Conservation (phyloP, 1,140 invertebrate genomes). For the Coboldia fuscipes region DNA sequence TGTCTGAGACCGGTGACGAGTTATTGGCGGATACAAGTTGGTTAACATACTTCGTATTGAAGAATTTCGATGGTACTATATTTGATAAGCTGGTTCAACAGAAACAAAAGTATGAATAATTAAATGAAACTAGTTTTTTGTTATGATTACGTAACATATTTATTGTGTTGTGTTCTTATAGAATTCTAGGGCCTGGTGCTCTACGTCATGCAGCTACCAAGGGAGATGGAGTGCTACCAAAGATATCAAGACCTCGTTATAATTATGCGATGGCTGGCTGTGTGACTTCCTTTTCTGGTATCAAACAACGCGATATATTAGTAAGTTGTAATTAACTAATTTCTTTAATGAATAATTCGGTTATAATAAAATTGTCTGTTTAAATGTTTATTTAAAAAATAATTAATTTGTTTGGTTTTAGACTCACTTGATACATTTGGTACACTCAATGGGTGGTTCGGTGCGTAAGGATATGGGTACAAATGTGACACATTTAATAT, state of each 20-base stretch:
- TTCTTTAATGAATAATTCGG: background rate
- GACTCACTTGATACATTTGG: conserved; percentile 61
- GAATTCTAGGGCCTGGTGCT: conserved; percentile 53
- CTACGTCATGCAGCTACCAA: conserved; percentile 48
- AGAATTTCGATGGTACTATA: conserved; percentile 40
- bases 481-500: conserved; percentile 83
- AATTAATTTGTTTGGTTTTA: conserved; percentile 20
- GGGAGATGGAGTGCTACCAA: conserved; percentile 40
- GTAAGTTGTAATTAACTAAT: conserved; percentile 26
- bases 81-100: conserved; percentile 40
- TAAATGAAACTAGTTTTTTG: background rate
- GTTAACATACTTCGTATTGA: conserved; percentile 47
- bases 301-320: conserved; percentile 68
- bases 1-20: conserved; percentile 34
- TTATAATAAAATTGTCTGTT: conserved; percentile 3
- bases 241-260: conserved; percentile 60
- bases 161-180: conserved; percentile 12
- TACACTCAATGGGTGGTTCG: conserved; percentile 88
- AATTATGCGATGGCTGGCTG: conserved; percentile 67
- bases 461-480: conserved; percentile 60
- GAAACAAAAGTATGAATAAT: conserved; percentile 29
- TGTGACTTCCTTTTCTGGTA: conserved; percentile 76
- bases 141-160: background rate
- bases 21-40: conserved; percentile 29
- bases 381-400: conserved; percentile 2